A percentile compares a stretch with the other conserved stretches of the same genome.
phyloP scores from a whole-genome alignment of 2,888 invertebrate species.

The Caenorhabditis uteleia region DNA sequence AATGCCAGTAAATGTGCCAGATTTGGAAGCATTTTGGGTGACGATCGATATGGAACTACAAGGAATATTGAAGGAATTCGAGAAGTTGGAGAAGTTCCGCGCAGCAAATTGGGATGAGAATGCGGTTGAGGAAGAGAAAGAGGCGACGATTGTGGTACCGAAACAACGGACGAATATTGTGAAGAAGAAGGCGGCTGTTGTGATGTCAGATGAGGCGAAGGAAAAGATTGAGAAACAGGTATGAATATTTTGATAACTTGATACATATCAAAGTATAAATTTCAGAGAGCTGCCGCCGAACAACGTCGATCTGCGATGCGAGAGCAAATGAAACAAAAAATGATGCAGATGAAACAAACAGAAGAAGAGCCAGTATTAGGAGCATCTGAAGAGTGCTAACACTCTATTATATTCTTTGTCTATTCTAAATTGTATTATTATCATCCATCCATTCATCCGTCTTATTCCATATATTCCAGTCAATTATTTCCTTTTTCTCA shows the following conservation, averaged over 20 bases:
- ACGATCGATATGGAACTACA: constrained; percentile 51
- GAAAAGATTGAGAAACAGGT: constrained; percentile 35
- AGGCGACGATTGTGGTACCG: constrained; percentile 1
- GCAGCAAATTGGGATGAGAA: constrained; percentile 20
- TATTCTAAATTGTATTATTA: no score
- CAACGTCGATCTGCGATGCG: constrained; percentile 32
- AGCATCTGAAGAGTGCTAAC: no score
- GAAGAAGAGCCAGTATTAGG: constrained; percentile 12
- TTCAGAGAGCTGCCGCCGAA: constrained; percentile 31
- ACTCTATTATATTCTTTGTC: no score
- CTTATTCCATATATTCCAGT: no score
- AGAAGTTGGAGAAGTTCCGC: constrained; percentile 21
- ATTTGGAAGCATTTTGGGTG: constrained; percentile 54
- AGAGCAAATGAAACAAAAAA: constrained; percentile 33
- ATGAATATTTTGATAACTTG: neutral
- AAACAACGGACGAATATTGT: constrained; percentile 5
- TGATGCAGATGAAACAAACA: constrained; percentile 13
- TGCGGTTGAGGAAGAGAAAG: constrained; percentile 10
- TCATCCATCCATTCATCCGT: no score
- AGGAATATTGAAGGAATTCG: constrained; percentile 39
- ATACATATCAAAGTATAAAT: neutral
- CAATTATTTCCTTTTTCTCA: no score
- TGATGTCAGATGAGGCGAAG: constrained; percentile 29
- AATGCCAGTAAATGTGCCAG: constrained; percentile 39
- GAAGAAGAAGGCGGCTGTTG: constrained; percentile 17